Conservation (phyloP, 1,140 invertebrate species). For the Drosophila arawakana region DNA sequence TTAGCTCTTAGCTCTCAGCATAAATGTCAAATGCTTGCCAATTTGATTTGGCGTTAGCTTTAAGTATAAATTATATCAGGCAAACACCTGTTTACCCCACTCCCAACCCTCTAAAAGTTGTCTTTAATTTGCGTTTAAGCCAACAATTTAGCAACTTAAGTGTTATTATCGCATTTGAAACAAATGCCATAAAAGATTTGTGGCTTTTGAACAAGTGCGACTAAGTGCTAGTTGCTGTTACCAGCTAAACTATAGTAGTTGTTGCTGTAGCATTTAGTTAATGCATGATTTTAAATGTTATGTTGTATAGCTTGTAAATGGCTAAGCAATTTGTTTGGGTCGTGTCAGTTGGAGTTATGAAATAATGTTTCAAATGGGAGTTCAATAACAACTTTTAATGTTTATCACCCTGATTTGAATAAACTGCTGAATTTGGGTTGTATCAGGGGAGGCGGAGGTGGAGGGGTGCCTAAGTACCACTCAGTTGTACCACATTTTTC, state of each 20-base stretch:
- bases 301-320: conserved; percentile 36
- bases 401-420: neutral
- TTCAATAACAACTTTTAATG: neutral
- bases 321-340: conserved; percentile 38
- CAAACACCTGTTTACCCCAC: conserved; percentile 42
- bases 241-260: conserved; percentile 14
- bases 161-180: conserved; percentile 75
- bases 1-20: conserved; percentile 38
- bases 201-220: conserved; percentile 57
- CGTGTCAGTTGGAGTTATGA: neutral
- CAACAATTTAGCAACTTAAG: conserved; percentile 75
- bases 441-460: neutral
- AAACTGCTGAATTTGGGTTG: neutral
- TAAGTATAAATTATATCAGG: conserved; percentile 77
- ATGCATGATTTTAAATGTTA: conserved; percentile 49
- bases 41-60: conserved; percentile 77
- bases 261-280: conserved; percentile 44
- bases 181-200: conserved; percentile 73
- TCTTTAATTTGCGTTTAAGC: conserved; percentile 68
- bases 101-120: conserved; percentile 36
- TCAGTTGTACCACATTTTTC: neutral
- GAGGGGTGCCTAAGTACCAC: neutral
- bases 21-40: conserved; percentile 79
- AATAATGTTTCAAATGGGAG: neutral
- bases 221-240: conserved; percentile 62